Base-by-base conservation (phyloP, 2,797 vertebrate species). In the Apogon hyalosoma region DNA sequence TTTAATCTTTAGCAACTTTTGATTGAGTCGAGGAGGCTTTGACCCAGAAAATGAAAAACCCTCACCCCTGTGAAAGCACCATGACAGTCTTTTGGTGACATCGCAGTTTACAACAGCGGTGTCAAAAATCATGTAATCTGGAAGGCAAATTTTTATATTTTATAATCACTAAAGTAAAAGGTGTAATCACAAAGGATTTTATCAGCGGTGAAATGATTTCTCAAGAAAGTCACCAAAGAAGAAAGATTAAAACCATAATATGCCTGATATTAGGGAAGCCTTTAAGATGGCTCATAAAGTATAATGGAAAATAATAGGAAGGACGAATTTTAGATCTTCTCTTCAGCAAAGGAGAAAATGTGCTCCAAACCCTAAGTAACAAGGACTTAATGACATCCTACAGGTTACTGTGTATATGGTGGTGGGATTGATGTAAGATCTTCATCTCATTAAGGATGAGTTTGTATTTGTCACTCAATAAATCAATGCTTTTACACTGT, bases 1-100 rank as follows among this genome's bases (percentile, higher is more conserved):
- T 55, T 42, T 65, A 38, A 63, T 39, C 15, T 59, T 65, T 38
- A 47, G 18, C 28, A 65, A 60, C 38, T 64, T 58, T 57, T 72
- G 68, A 70, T 48, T 4, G 11, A 73, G 73, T 51, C 18, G 16
- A 8, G 16, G 19, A 72, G 24, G 79, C 59, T 52, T 65, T 80
- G 79, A 85, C 69, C 75, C 74, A 71, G 61, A 85, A 86, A 85
- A 82, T 66, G n/a, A 75, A 76, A 85, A 38, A 53, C 55, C 63
- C 39, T 47, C 63, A 69, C 53, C 58, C 55, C 33, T 36, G 48
- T 66, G 57, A 71, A 62, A 66, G 42, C 18, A 18, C 41, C 28
- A 43, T 46, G 19, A 11, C 18, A 56, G 46, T 73, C 47, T 80
- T 63, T 39, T 36, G 50, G 42, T 75, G 75, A 71, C 57, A 77